phyloP scores from a whole-genome alignment of 2,888 invertebrate genomes.

The Hypselothyrea guttata region DNA sequence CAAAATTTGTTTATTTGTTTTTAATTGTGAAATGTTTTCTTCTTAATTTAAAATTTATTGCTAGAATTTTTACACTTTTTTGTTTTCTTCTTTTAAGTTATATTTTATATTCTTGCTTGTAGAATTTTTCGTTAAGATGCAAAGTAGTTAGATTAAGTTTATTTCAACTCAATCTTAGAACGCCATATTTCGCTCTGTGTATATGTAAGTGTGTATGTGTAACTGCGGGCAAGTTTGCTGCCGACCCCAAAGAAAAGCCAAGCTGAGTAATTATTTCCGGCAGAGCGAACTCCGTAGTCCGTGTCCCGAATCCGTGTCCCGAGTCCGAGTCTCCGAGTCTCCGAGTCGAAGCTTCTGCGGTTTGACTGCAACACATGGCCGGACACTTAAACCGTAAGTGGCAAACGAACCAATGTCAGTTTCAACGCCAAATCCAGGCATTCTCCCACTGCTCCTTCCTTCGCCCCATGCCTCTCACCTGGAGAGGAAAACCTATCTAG shows the following conservation, averaged over 20 bases:
- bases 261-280: slow-evolving; percentile 77
- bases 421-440: background rate
- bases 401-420: slow-evolving; percentile 38
- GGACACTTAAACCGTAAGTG: slow-evolving; percentile 67
- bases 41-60: too few relatives aligned
- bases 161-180: too few relatives aligned
- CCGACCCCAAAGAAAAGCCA: slow-evolving; percentile 51
- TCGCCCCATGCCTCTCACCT: slow-evolving; percentile 18
- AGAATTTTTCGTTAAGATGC: too few relatives aligned
- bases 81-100: too few relatives aligned
- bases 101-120: too few relatives aligned
- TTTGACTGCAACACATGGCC: slow-evolving; percentile 76
- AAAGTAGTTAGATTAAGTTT: too few relatives aligned
- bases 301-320: too few relatives aligned
- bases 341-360: slow-evolving; percentile 61
- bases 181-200: too few relatives aligned
- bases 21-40: too few relatives aligned
- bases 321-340: slow-evolving; percentile 8
- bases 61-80: too few relatives aligned
- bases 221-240: slow-evolving; percentile 6
- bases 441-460: too few relatives aligned
- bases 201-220: slow-evolving; percentile 19
- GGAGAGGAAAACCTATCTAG: slow-evolving; percentile 72
- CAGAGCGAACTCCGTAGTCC: slow-evolving; percentile 51
- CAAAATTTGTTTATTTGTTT: too few relatives aligned